Evolutionary conservation across 2,113 vertebrate species (phyloP).

Genomic region (Neogobius melanostomus): DNA sequence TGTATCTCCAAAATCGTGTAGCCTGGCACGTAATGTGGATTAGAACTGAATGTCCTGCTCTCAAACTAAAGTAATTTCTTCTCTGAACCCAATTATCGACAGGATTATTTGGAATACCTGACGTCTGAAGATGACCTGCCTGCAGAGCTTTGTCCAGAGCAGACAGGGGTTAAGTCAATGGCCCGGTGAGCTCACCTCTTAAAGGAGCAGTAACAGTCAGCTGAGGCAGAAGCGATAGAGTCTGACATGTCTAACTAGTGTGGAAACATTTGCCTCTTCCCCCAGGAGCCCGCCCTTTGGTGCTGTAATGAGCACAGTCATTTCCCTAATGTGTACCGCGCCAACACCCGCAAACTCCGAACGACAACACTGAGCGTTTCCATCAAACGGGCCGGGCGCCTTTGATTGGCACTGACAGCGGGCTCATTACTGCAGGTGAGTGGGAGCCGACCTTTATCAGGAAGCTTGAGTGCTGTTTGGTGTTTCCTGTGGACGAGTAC

Average conservation of each 20-base stretch:
- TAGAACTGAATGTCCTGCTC: constrained; percentile 6
- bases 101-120: too few species aligned
- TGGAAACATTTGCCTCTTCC: constrained; percentile 66
- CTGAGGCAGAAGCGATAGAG: constrained; percentile 63
- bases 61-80: not conserved
- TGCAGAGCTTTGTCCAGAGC: constrained; percentile 41
- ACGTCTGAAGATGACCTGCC: not conserved
- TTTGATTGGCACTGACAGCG: constrained; percentile 82
- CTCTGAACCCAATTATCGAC: constrained; percentile 12
- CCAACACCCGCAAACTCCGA: constrained; percentile 56
- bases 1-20: too few species aligned
- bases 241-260: constrained; percentile 71
- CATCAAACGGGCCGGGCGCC: constrained; percentile 67
- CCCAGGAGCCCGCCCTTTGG: constrained; percentile 66
- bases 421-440: constrained; percentile 89
- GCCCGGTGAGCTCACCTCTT: constrained; percentile 55
- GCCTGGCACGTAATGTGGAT: constrained; percentile 20
- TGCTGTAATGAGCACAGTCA: constrained; percentile 72
- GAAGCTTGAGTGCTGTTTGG: constrained; percentile 85
- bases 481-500: constrained; percentile 81
- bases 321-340: constrained; percentile 76
- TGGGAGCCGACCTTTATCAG: constrained; percentile 80
- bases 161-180: constrained; percentile 58
- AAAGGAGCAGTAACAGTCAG: constrained; percentile 62
- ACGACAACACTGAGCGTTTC: constrained; percentile 59